Conservation (phyloP, 37 sponge, comb jelly and placozoan genomes). For the Hormiphora californensis region DNA sequence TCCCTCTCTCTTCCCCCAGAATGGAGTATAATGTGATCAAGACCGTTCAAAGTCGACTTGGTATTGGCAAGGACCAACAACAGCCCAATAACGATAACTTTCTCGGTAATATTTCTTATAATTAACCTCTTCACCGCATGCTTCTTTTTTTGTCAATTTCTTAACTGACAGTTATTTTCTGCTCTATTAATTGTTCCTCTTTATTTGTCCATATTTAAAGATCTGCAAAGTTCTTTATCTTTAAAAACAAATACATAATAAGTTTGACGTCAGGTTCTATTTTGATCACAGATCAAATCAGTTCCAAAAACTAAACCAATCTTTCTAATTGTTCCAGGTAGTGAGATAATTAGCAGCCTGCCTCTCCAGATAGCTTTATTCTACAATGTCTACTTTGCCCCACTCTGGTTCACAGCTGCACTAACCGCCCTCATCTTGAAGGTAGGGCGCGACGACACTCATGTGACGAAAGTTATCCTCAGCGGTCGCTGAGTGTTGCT, state of each 20-base stretch:
- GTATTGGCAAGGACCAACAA: not conserved
- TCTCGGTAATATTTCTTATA: constrained; percentile 31
- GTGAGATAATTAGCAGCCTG: constrained; percentile 36
- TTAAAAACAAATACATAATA: too few species aligned
- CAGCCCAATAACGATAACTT: not conserved
- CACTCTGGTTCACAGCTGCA: constrained; percentile 20
- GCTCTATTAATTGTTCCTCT: too few species aligned
- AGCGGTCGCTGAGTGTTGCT: too few species aligned
- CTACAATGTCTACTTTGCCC: constrained; percentile 39
- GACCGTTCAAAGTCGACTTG: constrained; percentile 36
- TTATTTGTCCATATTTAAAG: too few species aligned
- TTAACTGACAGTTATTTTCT: too few species aligned
- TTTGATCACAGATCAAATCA: too few species aligned
- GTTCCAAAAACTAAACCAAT: too few species aligned
- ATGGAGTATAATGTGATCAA: constrained; percentile 17
- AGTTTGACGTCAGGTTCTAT: too few species aligned
- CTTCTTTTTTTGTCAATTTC: not conserved
- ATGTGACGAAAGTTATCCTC: too few species aligned
- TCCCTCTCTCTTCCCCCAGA: too few species aligned
- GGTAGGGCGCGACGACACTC: too few species aligned
- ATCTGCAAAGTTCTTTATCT: too few species aligned
- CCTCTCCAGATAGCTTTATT: constrained; percentile 18
- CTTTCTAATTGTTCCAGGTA: not conserved
- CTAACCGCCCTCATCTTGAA: not conserved
- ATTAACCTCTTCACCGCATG: not conserved